A percentile compares a stretch with the other conserved stretches of the same genome.
These are phyloP conservation scores for Prochilodus magdalenae DNA, from an alignment of 2,113 vertebrate genomes.

Conservation along the genomic window DNA sequence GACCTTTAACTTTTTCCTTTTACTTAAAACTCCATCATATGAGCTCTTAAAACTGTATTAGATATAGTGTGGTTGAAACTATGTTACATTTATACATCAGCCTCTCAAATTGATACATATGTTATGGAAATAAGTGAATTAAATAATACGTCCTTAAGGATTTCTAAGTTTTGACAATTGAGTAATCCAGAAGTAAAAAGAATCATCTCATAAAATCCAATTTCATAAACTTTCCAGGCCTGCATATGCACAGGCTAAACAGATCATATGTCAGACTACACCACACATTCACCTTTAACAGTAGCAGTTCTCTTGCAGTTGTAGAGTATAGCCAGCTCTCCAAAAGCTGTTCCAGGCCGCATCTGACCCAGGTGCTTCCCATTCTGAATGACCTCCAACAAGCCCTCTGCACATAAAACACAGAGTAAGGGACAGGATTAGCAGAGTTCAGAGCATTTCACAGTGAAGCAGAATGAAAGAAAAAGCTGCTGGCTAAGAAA, in stretches of 20 bases:
- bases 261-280: background rate
- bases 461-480: background rate
- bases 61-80: too few relatives aligned
- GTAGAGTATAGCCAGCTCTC: conserved; percentile 82
- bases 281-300: conserved; percentile 73
- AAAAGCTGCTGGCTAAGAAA: background rate
- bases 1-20: too few relatives aligned
- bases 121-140: too few relatives aligned
- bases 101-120: too few relatives aligned
- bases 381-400: conserved; percentile 79
- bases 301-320: conserved; percentile 85
- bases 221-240: too few relatives aligned
- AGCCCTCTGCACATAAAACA: conserved; percentile 66
- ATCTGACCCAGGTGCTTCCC: conserved; percentile 78
- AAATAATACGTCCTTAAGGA: too few relatives aligned
- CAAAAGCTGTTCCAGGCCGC: conserved; percentile 80
- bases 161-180: too few relatives aligned
- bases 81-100: too few relatives aligned
- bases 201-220: too few relatives aligned
- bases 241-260: background rate
- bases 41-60: too few relatives aligned
- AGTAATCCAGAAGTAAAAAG: too few relatives aligned
- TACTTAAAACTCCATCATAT: too few relatives aligned
- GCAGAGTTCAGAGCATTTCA: background rate
- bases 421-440: background rate